phyloP scores from a whole-genome alignment of 1,140 invertebrate species.

The Lordiphosa stackelbergi region DNA sequence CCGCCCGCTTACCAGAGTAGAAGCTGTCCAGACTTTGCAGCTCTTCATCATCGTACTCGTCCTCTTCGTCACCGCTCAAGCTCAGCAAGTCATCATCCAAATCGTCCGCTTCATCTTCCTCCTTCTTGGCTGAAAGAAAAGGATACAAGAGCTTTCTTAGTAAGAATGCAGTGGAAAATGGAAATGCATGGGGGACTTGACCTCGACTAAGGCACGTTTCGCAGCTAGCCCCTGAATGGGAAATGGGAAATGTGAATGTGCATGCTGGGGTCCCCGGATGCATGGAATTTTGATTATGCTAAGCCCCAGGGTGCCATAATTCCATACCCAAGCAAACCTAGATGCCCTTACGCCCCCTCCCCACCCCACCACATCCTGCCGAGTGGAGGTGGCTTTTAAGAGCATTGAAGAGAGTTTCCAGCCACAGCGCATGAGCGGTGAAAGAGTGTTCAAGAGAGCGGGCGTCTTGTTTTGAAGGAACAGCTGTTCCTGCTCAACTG shows the following conservation, averaged over 20 bases:
- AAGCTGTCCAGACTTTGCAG: conserved; percentile 70
- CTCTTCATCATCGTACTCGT: conserved; percentile 53
- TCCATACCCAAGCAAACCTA: conserved; percentile 67
- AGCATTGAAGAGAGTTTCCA: conserved; percentile 20
- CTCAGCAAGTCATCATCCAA: conserved; percentile 45
- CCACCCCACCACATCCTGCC: background rate
- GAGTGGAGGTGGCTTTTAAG: conserved; percentile 13
- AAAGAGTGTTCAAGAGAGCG: background rate
- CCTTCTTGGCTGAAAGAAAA: conserved; percentile 20
- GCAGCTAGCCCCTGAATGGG: conserved; percentile 13
- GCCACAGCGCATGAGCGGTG: conserved; percentile 13
- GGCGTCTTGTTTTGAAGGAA: conserved; percentile 9
- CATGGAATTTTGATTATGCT: conserved; percentile 77
- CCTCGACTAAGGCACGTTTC: conserved; percentile 42
- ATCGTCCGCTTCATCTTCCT: conserved; percentile 17
- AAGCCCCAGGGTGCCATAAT: conserved; percentile 76
- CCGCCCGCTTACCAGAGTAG: conserved; percentile 48
- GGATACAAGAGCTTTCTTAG: conserved; percentile 29
- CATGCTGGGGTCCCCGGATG: conserved; percentile 58
- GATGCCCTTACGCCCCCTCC: conserved; percentile 5
- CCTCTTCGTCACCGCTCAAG: conserved; percentile 60
- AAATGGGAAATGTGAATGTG: background rate
- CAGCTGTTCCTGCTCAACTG: conserved; percentile 4
- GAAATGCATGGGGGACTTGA: conserved; percentile 36
- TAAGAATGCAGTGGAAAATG: conserved; percentile 19